Conservation (phyloP, 2,113 vertebrate genomes). For the Panthera tigris region DNA sequence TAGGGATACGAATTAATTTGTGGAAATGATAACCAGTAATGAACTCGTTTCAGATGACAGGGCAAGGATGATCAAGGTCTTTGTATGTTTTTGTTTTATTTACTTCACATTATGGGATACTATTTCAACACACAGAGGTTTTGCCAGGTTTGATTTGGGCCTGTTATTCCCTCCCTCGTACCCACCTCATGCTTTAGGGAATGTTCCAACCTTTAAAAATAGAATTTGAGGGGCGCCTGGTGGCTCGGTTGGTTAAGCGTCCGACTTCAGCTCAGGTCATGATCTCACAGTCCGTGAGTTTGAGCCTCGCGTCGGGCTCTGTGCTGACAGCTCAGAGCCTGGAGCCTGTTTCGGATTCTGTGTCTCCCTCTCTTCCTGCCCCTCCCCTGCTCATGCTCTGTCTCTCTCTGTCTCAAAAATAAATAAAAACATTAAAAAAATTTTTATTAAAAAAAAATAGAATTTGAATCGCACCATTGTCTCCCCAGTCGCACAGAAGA, state of each 20-base stretch:
- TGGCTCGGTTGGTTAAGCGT: too few relatives aligned
- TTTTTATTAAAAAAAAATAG: background rate
- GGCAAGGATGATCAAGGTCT: slow-evolving; percentile 68
- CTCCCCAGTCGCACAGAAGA: background rate
- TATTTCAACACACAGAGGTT: slow-evolving; percentile 58
- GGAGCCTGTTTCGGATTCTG: too few relatives aligned
- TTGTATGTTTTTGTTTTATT: slow-evolving; percentile 74
- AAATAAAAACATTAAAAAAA: too few relatives aligned
- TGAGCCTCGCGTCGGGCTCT: too few relatives aligned
- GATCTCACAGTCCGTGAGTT: too few relatives aligned
- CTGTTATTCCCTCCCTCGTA: background rate
- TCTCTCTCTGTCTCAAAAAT: too few relatives aligned
- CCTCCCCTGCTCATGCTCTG: too few relatives aligned
- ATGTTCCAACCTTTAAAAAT: slow-evolving; percentile 6
- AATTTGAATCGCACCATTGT: background rate
- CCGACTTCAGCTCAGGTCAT: too few relatives aligned
- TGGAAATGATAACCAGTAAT: slow-evolving; percentile 64
- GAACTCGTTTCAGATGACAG: slow-evolving; percentile 67
- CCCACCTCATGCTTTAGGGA: background rate
- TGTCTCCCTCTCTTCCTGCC: too few relatives aligned
- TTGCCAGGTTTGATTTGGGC: slow-evolving; percentile 36
- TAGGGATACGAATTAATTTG: slow-evolving; percentile 58
- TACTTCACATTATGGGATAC: slow-evolving; percentile 58
- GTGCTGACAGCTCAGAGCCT: too few relatives aligned
- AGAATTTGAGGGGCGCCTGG: background rate